These are phyloP conservation scores for Macropodus opercularis DNA, from an alignment of 2,797 vertebrate genomes.

Conservation along the genomic window DNA sequence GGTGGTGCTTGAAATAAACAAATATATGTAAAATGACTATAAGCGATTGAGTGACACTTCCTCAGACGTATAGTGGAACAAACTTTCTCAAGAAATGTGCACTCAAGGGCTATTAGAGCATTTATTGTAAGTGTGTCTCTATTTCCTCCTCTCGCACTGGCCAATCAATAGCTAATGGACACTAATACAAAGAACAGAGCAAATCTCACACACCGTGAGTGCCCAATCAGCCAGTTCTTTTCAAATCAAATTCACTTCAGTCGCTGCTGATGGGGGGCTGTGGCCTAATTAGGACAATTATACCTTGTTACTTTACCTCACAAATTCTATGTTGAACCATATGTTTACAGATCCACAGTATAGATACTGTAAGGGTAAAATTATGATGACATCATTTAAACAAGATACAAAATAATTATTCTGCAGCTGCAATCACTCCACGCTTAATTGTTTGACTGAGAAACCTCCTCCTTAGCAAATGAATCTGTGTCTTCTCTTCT, in stretches of 20 bases:
- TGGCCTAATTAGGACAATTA: constrained; percentile 56
- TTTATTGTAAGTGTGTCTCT: constrained; percentile 49
- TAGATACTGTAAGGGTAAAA: no score
- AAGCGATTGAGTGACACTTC: not conserved
- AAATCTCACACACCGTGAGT: constrained; percentile 54
- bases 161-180: constrained; percentile 64
- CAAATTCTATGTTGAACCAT: constrained; percentile 8
- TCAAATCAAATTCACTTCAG: constrained; percentile 56
- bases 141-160: constrained; percentile 35
- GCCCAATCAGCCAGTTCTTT: constrained; percentile 59
- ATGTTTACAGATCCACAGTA: constrained; percentile 9
- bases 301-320: constrained; percentile 11
- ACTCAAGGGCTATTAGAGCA: constrained; percentile 12
- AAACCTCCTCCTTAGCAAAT: constrained; percentile 40
- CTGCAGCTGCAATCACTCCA: constrained; percentile 27
- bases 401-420: no score
- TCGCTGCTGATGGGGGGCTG: constrained; percentile 31
- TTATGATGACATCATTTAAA: no score
- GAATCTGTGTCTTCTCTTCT: constrained; percentile 46
- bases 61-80: not conserved
- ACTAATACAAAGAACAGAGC: constrained; percentile 53
- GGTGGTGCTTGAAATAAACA: not conserved
- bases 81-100: constrained; percentile 17
- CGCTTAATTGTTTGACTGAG: constrained; percentile 30
- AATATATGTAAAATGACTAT: not conserved